Evolutionary conservation across 2,797 vertebrate genomes (phyloP), one percentile per base, ranked within the genome.

Genomic region (Manis javanica): DNA sequence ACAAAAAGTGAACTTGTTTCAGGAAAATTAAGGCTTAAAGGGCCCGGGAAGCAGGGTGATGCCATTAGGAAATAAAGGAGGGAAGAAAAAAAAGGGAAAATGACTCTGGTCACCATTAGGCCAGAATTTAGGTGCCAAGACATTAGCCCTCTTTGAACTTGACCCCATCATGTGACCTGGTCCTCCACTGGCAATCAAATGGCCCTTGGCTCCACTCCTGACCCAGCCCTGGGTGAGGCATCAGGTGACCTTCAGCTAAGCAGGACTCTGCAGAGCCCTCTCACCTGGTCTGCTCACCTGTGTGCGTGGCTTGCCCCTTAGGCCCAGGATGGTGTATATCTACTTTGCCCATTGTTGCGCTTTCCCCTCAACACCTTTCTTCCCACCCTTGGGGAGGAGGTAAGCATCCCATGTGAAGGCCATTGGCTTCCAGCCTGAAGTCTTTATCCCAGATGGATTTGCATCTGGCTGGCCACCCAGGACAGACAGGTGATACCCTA

Each of bases 401-500:
- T 34, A 31, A 84, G n/a, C 37, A 69, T 78, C 10, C 16, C 37
- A 69, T 23, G 10, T 24, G 8, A 2, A 26, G 21, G 11, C 23
- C 53, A 26, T 31, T 85, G 84, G 78, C 46, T 71, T 77, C 49
- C 64, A 84, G 53, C 59, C 74, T 29, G 4, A 86, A 89, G 64
- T 31, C 55, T 95, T 77, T 68, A 42, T 61, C 37, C 71, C 71
- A 64, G 7, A 61, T 71, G 34, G 61, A 57, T 92, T 37, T 81
- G 64, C 61, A 78, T 49, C 66, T 96, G 55, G 91, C 49, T 84
- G 71, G 26, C 46, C 51, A 88, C 55, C 42, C 51, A 88, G 51
- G 51, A 49, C 37, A 85, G n/a, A 77, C 72, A 63, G 71, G 55
- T 42, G 81, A 95, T 29, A 72, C 24, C 37, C 26, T n/a, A 72